phyloP scores from a whole-genome alignment of 1,140 invertebrate species.

The Drosophila willistoni region DNA sequence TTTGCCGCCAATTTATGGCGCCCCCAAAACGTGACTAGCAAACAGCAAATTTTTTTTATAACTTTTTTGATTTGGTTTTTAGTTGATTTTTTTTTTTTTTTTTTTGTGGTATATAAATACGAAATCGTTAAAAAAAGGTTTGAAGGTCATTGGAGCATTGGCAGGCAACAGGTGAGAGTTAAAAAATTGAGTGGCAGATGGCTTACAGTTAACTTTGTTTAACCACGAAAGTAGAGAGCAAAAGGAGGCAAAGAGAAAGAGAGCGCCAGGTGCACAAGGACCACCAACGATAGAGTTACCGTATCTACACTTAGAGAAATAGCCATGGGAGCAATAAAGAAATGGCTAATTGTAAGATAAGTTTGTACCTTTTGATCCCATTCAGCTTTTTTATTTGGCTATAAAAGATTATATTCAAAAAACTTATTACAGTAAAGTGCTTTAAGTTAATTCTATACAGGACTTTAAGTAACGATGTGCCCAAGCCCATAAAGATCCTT shows the following conservation, averaged over 20 bases:
- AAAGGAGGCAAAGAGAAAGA: not conserved
- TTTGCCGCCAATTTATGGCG: conserved; percentile 72
- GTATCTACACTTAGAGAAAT: not conserved
- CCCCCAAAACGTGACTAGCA: conserved; percentile 75
- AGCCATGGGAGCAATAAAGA: too few species aligned
- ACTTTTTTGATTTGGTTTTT: conserved; percentile 34
- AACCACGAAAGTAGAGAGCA: not conserved
- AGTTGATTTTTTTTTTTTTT: conserved; percentile 9
- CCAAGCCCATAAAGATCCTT: too few species aligned
- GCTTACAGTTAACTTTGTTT: conserved; percentile 46
- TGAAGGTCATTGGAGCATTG: conserved; percentile 69
- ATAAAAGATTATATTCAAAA: too few species aligned
- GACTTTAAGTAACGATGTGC: too few species aligned
- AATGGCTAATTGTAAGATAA: too few species aligned
- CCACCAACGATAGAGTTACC: conserved; percentile 25
- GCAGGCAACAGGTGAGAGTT: conserved; percentile 39
- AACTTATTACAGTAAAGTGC: too few species aligned
- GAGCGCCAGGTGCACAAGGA: conserved; percentile 47
- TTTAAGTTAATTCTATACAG: too few species aligned
- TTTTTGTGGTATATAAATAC: conserved; percentile 25
- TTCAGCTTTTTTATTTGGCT: too few species aligned
- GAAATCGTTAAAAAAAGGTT: conserved; percentile 56
- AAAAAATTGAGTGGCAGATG: conserved; percentile 27
- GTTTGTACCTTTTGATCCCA: too few species aligned
- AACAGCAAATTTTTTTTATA: conserved; percentile 43